These are phyloP conservation scores for Mesembrinibis cayennensis DNA, from an alignment of 2,113 vertebrate species.

Conservation along the genomic window DNA sequence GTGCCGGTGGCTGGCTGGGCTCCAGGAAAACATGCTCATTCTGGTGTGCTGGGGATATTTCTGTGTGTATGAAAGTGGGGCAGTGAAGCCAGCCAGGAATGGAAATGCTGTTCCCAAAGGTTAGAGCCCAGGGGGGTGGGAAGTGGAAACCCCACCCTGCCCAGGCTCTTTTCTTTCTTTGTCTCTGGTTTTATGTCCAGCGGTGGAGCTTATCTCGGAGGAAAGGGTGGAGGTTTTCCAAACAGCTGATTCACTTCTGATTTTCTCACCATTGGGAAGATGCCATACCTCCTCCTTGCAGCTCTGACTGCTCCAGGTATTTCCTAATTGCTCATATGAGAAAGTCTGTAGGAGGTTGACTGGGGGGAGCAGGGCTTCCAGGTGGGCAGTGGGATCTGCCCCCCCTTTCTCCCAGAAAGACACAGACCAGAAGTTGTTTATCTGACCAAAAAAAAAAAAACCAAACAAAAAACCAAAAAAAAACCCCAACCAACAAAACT, in stretches of 20 bases:
- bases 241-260: neutral
- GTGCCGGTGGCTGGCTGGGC: neutral
- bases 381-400: neutral
- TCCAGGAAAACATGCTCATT: rapidly evolving
- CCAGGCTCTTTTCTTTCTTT: neutral
- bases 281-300: neutral
- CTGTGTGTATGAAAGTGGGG: neutral
- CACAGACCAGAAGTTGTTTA: neutral
- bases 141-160: neutral
- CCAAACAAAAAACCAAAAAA: no score
- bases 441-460: neutral
- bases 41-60: neutral
- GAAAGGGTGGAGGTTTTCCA: slow-evolving; percentile 42
- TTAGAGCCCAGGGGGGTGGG: neutral
- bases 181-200: neutral
- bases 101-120: neutral
- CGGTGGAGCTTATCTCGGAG: neutral
- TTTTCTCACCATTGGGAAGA: neutral
- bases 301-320: neutral
- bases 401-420: neutral
- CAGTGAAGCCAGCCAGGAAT: neutral
- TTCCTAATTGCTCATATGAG: neutral
- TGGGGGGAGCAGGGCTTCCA: neutral
- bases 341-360: neutral
- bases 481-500: no score